Evolutionary conservation across 1,140 invertebrate genomes (phyloP), one percentile per base, ranked within the genome.

Genomic region (Meloidogyne floridensis): DNA sequence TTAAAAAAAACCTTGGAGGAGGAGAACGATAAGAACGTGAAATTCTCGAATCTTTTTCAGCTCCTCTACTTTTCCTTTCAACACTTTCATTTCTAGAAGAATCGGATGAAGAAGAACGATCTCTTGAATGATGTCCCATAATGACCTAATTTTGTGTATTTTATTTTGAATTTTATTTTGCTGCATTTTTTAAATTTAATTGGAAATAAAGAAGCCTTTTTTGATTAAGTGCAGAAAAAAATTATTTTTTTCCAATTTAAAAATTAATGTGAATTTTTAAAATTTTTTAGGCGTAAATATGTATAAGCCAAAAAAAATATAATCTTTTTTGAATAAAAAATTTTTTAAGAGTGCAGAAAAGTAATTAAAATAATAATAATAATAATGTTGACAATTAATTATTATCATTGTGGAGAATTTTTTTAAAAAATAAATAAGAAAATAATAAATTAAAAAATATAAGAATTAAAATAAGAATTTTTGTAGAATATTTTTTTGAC

Each of bases 21-120:
- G 77, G 77, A 71, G 77, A 79, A 13, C 77, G 65, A n/a, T 79
- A 79, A 11, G 77, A 79, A 11, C 77, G 77, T 10, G 77, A 79
- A 71, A 79, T 47, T 69, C 77, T 69, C 32, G 77, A 79, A 69
- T 79, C 77, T 43, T 72, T n/a, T 2, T 56, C 51, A 13, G 32
- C 77, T n/a, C 65, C 65, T 42, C 65, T 51, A 72, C 77, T 79
- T 65, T 65, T 65, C 7, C 59, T 65, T 65, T 65, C 59, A 65
- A 65, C 15, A 65, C 59, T 65, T n/a, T 6, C 10, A 65, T n/a
- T n/a, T n/a, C 59, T 65, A n/a, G 59, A 65, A 65, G 59, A 65
- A 65, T n/a, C 15, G 7, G 4, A 4, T 47, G 47, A 47, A 47
- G 47, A 47, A 47, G 47, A 47, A n/a, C 59, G 59, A 8, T n/a